Conservation (phyloP, 2,888 invertebrate species). For the Thymelicus acteon region DNA sequence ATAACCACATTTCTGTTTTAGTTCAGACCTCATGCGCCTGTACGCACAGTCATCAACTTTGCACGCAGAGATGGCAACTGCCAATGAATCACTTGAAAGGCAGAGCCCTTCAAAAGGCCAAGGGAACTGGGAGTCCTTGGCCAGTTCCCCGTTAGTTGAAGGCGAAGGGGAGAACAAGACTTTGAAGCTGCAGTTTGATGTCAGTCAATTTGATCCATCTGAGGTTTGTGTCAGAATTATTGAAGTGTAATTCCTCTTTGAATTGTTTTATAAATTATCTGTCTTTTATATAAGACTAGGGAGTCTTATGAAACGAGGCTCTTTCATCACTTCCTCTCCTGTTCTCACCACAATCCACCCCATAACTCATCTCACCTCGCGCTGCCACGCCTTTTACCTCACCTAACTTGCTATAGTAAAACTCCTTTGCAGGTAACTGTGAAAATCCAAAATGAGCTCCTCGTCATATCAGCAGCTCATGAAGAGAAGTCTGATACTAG, state of each 20-base stretch:
- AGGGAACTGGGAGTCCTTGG: slow-evolving; percentile 51
- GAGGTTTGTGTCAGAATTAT: slow-evolving; percentile 86
- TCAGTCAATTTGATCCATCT: slow-evolving; percentile 95
- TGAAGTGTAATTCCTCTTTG: too few relatives aligned
- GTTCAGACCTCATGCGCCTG: slow-evolving; percentile 49
- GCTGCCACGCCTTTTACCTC: too few relatives aligned
- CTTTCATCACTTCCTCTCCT: too few relatives aligned
- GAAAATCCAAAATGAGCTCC: slow-evolving; percentile 50
- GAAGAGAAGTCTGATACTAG: slow-evolving; percentile 95
- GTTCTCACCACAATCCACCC: too few relatives aligned
- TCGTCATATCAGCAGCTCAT: slow-evolving; percentile 95
- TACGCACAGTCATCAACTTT: slow-evolving; percentile 39
- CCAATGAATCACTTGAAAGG: not conserved
- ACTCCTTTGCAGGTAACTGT: slow-evolving; percentile 54
- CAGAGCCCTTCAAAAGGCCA: slow-evolving; percentile 11
- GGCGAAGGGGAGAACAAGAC: slow-evolving; percentile 94
- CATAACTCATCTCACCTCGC: too few relatives aligned
- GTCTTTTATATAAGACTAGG: too few relatives aligned
- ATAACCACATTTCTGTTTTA: not conserved
- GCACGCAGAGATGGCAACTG: not conserved
- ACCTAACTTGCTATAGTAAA: too few relatives aligned
- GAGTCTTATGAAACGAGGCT: too few relatives aligned
- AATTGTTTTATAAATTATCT: too few relatives aligned
- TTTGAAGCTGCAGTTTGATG: slow-evolving; percentile 96
- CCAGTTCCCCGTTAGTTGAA: slow-evolving; percentile 92